These are phyloP conservation scores for Drosophila ironensis DNA, from an alignment of 1,140 invertebrate species.

Conservation along the genomic window DNA sequence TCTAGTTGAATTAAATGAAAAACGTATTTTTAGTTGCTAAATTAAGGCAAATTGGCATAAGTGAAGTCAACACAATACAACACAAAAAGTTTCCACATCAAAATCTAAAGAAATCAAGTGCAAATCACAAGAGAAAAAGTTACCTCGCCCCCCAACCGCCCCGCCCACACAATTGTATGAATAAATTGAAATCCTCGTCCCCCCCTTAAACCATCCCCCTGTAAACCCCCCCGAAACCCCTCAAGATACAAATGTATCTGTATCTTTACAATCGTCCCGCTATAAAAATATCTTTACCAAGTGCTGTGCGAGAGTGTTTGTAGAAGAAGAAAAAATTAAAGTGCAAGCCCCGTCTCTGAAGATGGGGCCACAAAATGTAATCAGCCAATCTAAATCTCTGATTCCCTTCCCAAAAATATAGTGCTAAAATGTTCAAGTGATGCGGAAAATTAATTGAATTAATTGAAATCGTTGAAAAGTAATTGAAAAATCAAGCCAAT, in stretches of 20 bases:
- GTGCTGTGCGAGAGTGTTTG: background rate
- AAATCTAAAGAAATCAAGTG: slow-evolving; percentile 13
- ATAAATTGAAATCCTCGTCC: background rate
- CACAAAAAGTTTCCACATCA: slow-evolving; percentile 12
- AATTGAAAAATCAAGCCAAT: slow-evolving; percentile 1
- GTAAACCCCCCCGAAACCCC: background rate
- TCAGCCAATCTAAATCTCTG: background rate
- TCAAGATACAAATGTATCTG: slow-evolving; percentile 9
- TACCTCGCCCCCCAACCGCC: background rate
- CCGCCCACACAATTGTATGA: background rate
- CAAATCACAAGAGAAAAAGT: slow-evolving; percentile 1
- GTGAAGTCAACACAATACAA: slow-evolving; percentile 8
- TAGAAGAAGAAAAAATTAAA: background rate
- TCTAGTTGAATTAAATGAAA: slow-evolving; percentile 74
- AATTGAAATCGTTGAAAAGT: slow-evolving; percentile 3
- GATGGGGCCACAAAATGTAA: slow-evolving; percentile 7
- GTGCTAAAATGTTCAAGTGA: slow-evolving; percentile 54
- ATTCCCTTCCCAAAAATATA: slow-evolving; percentile 12
- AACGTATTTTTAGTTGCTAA: slow-evolving; percentile 73
- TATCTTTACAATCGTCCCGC: background rate
- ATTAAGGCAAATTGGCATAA: slow-evolving; percentile 79
- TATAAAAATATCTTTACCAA: slow-evolving; percentile 6
- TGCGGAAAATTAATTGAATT: slow-evolving; percentile 14
- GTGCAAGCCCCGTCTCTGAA: background rate
- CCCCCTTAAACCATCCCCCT: background rate